Conservation (phyloP, 2,797 vertebrate genomes). For the Chaetophractus vellerosus region DNA sequence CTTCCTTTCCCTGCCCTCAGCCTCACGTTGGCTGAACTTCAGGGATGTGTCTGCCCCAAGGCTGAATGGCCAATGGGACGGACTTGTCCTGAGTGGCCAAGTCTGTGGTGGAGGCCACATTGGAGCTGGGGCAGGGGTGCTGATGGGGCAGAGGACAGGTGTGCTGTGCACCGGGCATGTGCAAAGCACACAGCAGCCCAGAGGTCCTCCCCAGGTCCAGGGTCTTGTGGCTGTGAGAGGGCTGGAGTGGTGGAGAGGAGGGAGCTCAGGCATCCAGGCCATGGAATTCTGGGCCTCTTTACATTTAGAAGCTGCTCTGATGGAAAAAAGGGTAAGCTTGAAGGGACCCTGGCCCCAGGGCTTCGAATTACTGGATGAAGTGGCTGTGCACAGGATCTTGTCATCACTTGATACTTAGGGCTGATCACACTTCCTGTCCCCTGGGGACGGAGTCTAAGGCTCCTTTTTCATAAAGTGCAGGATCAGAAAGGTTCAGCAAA, state of each 20-base stretch:
- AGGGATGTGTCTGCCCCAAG: constrained; percentile 7
- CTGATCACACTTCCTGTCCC: not conserved
- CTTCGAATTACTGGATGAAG: not conserved
- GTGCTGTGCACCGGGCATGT: not conserved
- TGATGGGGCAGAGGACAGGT: not conserved
- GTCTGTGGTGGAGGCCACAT: not conserved
- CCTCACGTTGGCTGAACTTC: constrained; percentile 41
- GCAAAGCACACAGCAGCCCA: no score
- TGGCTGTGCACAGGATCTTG: not conserved
- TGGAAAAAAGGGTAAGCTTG: not conserved
- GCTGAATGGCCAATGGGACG: not conserved
- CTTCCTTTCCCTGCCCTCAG: not conserved
- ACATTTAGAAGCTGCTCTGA: not conserved
- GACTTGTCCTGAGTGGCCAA: not conserved
- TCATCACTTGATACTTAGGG: not conserved
- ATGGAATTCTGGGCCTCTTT: not conserved
- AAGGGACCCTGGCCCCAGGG: not conserved
- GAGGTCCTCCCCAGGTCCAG: not conserved
- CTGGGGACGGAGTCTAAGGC: not conserved
- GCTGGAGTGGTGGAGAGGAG: not conserved
- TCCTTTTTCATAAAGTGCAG: constrained; percentile 28
- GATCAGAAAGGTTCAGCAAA: constrained; percentile 65
- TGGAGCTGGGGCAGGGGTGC: not conserved
- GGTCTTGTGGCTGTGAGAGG: not conserved
- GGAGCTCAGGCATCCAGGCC: no score